Conservation (phyloP, 2,797 vertebrate genomes). For the Tapirus indicus region DNA sequence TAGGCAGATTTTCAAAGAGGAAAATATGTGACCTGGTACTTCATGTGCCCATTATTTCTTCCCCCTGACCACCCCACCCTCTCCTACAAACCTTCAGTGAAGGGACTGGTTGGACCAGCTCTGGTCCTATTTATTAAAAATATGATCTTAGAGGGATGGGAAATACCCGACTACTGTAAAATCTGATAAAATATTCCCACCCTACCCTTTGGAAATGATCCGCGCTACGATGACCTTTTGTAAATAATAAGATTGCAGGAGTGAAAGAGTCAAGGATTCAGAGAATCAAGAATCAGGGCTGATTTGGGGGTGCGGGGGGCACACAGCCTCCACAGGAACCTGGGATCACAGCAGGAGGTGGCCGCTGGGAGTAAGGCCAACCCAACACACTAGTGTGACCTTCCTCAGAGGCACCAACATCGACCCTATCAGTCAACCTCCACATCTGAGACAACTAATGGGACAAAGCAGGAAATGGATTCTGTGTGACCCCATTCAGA, state of each 20-base stretch:
- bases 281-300: background rate
- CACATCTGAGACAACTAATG: fast-evolving
- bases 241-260: background rate
- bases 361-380: fast-evolving
- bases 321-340: background rate
- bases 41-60: background rate
- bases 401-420: background rate
- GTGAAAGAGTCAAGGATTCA: background rate
- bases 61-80: fast-evolving
- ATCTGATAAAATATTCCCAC: background rate
- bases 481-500: background rate
- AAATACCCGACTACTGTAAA: too few species aligned
- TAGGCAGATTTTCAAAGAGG: background rate
- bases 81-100: background rate
- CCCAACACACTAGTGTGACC: fast-evolving
- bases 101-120: background rate
- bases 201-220: background rate
- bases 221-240: background rate
- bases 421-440: fast-evolving
- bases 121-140: background rate
- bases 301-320: background rate
- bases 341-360: background rate
- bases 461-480: background rate
- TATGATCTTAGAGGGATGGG: background rate
- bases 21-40: background rate